phyloP scores from a whole-genome alignment of 2,888 invertebrate genomes.

The Leptothorax acervorum region DNA sequence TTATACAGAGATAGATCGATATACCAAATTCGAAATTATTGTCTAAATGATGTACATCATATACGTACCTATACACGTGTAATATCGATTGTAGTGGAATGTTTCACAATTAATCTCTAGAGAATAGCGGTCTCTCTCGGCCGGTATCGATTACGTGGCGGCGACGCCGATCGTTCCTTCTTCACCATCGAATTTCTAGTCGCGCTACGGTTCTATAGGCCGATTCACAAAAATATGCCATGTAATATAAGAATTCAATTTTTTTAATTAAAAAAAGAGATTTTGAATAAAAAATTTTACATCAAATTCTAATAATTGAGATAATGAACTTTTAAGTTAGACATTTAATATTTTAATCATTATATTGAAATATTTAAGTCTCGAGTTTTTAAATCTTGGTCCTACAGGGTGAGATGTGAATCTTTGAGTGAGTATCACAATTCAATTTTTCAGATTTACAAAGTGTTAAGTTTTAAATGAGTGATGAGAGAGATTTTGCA shows the following conservation, averaged over 20 bases:
- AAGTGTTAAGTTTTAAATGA: too few relatives aligned
- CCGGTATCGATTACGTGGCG: constrained; percentile 23
- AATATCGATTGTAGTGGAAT: background rate
- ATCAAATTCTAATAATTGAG: background rate
- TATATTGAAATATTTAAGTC: background rate
- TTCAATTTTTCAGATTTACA: too few relatives aligned
- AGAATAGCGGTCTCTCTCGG: constrained; percentile 1
- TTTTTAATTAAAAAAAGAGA: background rate
- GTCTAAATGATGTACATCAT: background rate
- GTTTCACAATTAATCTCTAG: constrained; percentile 3
- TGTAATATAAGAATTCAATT: background rate
- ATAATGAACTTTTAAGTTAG: background rate
- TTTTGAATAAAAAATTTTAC: background rate
- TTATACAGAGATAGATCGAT: background rate
- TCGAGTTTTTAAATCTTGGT: background rate
- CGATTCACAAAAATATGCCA: background rate
- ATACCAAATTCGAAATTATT: background rate
- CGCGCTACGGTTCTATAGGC: background rate
- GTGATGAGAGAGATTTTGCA: too few relatives aligned
- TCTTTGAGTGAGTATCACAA: too few relatives aligned
- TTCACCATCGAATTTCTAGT: constrained; percentile 33
- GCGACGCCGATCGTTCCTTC: constrained; percentile 17
- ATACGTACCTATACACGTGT: background rate
- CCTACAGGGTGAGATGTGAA: too few relatives aligned
- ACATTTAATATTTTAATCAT: background rate